Base-by-base conservation (phyloP, 2,113 vertebrate genomes). In the Lepus americanus region DNA sequence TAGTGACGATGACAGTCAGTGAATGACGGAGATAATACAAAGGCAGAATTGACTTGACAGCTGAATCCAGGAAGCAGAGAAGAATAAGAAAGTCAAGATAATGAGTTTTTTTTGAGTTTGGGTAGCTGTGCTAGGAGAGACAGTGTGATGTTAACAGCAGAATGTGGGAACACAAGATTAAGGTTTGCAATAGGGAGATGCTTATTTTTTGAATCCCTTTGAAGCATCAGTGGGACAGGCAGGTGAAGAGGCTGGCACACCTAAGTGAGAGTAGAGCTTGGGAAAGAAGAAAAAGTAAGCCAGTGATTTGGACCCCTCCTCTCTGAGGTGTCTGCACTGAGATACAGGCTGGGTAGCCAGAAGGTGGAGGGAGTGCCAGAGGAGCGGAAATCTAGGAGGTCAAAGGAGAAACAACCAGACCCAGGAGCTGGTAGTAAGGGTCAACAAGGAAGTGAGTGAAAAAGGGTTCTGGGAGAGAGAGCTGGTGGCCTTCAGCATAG, bases 51-150 rank as follows among this genome's bases (percentile, higher is more conserved):
- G 64, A 86, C n/a, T 70, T 51, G 22, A 84, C n/a, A 83, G 13
- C 63, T 59, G 49, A 80, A 83, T 66, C 33, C 16, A 83, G 11
- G 51, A 25, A 66, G 17, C 23, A 25, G 64, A 86, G 25, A 39
- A 69, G 27, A 53, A 31, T 29, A 13, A 63, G 39, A 53, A 69
- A 91, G 66, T 9, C 33, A 69, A 33, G 31, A 36, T 33, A 66
- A 90, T 70, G 82, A 8, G 39, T 84, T 44, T 39, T 39, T 92
- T 92, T 86, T 83, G 89, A 94, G 77, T 2, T 69, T 64, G 23
- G 6, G 5, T 70, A n/a, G 91, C 70, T 13, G 3, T 25, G 66
- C 23, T 33, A 44, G 36, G 59, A 22, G 79, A 82, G 73, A 88
- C 89, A 83, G 16, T 29, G 22, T 44, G 59, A 31, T 55, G 39